Evolutionary conservation across 2,888 invertebrate species (phyloP).

Genomic region (Leptura quadrifasciata): DNA sequence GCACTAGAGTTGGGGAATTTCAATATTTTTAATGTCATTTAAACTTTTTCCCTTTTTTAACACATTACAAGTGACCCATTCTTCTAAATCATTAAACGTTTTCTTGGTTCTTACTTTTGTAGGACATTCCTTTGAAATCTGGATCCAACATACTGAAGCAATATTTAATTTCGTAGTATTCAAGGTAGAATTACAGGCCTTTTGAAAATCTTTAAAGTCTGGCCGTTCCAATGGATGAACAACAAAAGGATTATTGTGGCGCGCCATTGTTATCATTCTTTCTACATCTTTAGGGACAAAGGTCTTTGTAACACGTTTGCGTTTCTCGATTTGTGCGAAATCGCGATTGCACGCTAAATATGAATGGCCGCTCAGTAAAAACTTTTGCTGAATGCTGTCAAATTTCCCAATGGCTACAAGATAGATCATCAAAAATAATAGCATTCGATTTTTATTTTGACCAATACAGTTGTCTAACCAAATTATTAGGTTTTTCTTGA

Average conservation of each 20-base stretch:
- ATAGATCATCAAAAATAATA: background rate
- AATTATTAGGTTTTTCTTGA: constrained; percentile 38
- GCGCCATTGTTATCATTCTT: background rate
- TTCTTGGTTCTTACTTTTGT: constrained; percentile 27
- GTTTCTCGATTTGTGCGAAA: background rate
- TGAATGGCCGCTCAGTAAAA: no score
- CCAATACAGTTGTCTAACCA: constrained; percentile 47
- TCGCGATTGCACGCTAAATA: no score
- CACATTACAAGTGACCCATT: constrained; percentile 23
- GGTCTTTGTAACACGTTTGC: background rate
- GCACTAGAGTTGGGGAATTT: background rate
- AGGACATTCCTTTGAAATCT: background rate
- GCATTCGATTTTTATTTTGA: constrained; percentile 38
- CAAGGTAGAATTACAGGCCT: no score
- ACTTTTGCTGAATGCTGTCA: no score
- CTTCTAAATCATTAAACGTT: constrained; percentile 32
- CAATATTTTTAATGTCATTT: background rate
- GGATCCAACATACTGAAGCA: background rate
- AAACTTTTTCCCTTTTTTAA: constrained; percentile 11
- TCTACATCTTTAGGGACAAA: background rate
- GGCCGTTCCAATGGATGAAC: no score
- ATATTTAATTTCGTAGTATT: no score
- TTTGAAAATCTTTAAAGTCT: background rate
- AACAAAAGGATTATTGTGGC: background rate
- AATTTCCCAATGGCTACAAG: no score